These are phyloP conservation scores for Gymnoscelis rufifasciata DNA, from an alignment of 2,888 invertebrate species.

Conservation along the genomic window DNA sequence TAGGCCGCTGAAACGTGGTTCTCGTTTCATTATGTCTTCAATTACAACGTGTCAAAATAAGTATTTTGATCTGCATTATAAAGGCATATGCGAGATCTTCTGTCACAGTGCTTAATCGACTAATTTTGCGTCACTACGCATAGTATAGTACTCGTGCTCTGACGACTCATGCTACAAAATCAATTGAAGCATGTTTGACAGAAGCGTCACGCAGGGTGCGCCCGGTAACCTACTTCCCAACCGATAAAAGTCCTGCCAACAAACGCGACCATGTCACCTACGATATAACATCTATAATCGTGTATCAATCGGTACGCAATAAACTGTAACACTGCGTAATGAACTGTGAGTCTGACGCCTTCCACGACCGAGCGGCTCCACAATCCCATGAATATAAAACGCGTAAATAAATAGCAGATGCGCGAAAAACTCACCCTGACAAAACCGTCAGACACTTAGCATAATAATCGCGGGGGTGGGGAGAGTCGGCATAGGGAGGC, in stretches of 20 bases:
- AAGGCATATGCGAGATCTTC: no score
- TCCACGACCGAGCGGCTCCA: conserved; percentile 56
- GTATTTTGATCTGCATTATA: no score
- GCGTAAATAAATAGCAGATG: conserved; percentile 79
- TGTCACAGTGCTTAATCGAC: no score
- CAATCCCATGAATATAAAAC: conserved; percentile 76
- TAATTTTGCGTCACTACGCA: no score
- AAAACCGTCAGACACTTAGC: conserved; percentile 73
- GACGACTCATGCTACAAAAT: conserved; percentile 47
- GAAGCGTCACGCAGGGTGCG: conserved; percentile 61
- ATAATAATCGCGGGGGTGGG: conserved; percentile 70
- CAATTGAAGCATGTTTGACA: conserved; percentile 59
- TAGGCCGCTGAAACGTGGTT: no score
- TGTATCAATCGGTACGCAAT: conserved; percentile 30
- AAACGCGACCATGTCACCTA: conserved; percentile 33
- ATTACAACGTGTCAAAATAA: no score
- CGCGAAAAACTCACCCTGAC: conserved; percentile 76
- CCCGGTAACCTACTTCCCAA: conserved; percentile 52
- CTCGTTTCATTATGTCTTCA: no score
- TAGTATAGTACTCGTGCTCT: no score
- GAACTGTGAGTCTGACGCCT: conserved; percentile 67
- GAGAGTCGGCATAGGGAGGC: conserved; percentile 32
- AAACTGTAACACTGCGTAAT: conserved; percentile 61
- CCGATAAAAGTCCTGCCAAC: conserved; percentile 12
- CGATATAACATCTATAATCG: conserved; percentile 38